Evolutionary conservation across 2,113 vertebrate genomes (phyloP).

Genomic region (Camelus dromedarius): DNA sequence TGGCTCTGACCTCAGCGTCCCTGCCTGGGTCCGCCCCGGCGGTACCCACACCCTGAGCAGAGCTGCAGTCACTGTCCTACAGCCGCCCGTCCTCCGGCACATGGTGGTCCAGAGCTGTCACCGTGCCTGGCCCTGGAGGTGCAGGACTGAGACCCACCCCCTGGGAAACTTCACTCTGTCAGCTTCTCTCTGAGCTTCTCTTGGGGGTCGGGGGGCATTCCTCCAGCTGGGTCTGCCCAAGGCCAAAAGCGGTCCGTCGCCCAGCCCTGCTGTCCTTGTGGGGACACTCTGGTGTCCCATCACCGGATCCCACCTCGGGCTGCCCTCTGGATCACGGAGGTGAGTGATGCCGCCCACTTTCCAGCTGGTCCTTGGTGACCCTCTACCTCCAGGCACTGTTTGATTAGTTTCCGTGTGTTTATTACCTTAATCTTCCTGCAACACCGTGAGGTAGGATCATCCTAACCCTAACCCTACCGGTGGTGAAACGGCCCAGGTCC

Average conservation of each 20-base stretch:
- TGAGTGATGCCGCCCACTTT: fast-evolving
- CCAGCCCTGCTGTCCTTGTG: too few species aligned
- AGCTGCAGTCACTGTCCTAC: too few species aligned
- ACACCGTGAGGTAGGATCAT: neutral
- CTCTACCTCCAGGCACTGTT: neutral
- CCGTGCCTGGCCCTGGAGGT: neutral
- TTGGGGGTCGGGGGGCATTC: too few species aligned
- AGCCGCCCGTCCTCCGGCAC: too few species aligned
- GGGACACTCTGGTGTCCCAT: neutral
- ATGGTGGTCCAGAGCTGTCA: too few species aligned
- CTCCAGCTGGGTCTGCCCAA: fast-evolving
- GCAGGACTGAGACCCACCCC: too few species aligned
- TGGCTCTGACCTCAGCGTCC: too few species aligned
- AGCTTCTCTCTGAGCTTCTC: neutral
- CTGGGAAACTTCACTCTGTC: too few species aligned
- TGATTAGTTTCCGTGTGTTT: neutral
- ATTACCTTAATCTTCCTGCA: neutral
- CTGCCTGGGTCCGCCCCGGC: too few species aligned
- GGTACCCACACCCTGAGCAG: too few species aligned
- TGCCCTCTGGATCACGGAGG: neutral
- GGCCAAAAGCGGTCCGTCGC: fast-evolving
- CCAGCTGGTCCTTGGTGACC: neutral
- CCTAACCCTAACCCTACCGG: neutral
- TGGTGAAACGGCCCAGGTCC: neutral
- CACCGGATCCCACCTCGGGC: fast-evolving